A percentile compares a stretch with the other conserved stretches of the same genome.
Conservation (phyloP, 2,113 vertebrate genomes). For the Jaculus jaculus region DNA sequence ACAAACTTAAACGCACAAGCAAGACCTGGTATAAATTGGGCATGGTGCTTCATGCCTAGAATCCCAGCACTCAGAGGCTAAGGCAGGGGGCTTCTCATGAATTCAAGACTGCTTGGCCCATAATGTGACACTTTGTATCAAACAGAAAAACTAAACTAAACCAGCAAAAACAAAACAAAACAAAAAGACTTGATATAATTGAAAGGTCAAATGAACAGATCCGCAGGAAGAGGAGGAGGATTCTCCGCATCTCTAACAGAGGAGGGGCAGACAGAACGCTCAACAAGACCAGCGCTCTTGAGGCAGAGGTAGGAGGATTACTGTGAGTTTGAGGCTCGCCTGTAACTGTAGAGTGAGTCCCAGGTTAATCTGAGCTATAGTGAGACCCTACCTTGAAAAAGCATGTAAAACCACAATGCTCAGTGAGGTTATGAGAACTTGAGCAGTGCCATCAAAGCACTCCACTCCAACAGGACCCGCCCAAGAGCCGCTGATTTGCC, state of each 20-base stretch:
- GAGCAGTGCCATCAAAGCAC: accelerated
- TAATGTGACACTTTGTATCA: not conserved
- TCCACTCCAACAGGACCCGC: accelerated
- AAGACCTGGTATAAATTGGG: not conserved
- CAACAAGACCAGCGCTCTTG: too few species aligned
- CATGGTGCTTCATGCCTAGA: not conserved
- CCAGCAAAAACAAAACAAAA: not conserved
- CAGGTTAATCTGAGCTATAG: too few species aligned
- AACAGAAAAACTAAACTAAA: too few species aligned
- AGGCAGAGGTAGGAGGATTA: too few species aligned
- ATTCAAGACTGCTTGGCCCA: not conserved
- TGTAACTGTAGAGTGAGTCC: too few species aligned
- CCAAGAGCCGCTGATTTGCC: accelerated
- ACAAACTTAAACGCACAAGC: accelerated
- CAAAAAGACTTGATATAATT: not conserved
- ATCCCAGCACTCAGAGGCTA: not conserved
- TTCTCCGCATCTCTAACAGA: accelerated
- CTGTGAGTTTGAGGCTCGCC: too few species aligned
- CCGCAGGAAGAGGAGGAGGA: accelerated
- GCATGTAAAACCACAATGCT: too few species aligned
- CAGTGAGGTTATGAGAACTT: too few species aligned
- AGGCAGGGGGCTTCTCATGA: not conserved
- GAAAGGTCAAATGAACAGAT: too few species aligned
- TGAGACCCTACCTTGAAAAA: too few species aligned
- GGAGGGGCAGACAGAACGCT: not conserved